Evolutionary conservation across 2,113 vertebrate species (phyloP), one percentile per base, ranked within the genome.

Genomic region (Sebastes fasciatus): DNA sequence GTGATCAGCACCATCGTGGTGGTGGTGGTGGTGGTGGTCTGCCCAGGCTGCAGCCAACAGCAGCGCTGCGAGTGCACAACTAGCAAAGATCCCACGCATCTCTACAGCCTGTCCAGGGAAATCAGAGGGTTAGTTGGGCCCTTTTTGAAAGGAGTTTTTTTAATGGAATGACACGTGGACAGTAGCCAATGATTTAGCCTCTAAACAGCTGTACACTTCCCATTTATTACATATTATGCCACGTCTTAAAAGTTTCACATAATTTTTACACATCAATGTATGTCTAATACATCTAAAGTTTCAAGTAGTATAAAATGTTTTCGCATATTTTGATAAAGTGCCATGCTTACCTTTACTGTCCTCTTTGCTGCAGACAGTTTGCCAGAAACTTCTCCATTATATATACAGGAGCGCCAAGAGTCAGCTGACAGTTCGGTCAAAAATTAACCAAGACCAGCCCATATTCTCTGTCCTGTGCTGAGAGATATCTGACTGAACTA

Each of bases 41-140:
- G 93, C 89, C 76, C 48, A 91, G 40, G 85, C 89, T 21, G 81
- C 86, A 34, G 77, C 91, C 84, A 95, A 82, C 78, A 95, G 85
- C 80, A 95, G 34, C 8, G 91, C 91, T 49, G 68, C 62, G 0
- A 97, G 84, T 61, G 93, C 87, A 90, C 92, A 94, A 48, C 88
- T 78, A 82, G 89, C 88, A n/a, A 91, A 48, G 1, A 93, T 83
- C 65, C 81, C 55, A 66, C 60, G 86, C 96, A 96, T 96, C 77
- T 91, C 92, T 80, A 79, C 52, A 77, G 83, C 86, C 92, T 92
- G 86, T 21, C 19, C 5, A 60, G 16, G 2, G 42, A 23, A 68
- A 55, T 14, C 40, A 43, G 6, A 43, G 2, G 34, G 13, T 71
- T 6, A 63, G 45, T 46, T 21, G 21, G 11, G 1, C 14, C 43